Evolutionary conservation across 1,140 invertebrate genomes (phyloP).

Genomic region (Halesus radiatus): DNA sequence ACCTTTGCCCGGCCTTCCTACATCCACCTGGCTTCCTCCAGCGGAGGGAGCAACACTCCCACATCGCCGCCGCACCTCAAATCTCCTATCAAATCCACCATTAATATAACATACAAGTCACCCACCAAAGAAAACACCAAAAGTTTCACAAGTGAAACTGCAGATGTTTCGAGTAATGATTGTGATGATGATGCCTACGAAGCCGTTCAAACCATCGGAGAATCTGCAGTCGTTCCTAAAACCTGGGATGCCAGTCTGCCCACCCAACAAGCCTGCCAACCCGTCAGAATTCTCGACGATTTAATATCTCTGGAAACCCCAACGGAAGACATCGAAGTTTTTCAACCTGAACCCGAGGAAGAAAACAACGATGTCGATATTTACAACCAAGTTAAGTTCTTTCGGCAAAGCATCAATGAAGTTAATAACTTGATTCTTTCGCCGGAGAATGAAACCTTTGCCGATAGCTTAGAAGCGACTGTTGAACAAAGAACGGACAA

Average conservation of each 20-base stretch:
- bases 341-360: background rate
- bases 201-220: slow-evolving; percentile 69
- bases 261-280: slow-evolving; percentile 71
- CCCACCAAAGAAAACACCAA: slow-evolving; percentile 63
- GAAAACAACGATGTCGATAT: slow-evolving; percentile 68
- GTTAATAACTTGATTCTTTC: slow-evolving; percentile 77
- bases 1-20: slow-evolving; percentile 66
- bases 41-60: slow-evolving; percentile 65
- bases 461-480: slow-evolving; percentile 57
- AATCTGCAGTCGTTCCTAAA: slow-evolving; percentile 68
- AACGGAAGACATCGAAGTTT: background rate
- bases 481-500: background rate
- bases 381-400: slow-evolving; percentile 83
- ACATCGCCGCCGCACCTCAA: slow-evolving; percentile 62
- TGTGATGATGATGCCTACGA: slow-evolving; percentile 66
- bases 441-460: slow-evolving; percentile 60
- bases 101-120: slow-evolving; percentile 78
- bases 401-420: slow-evolving; percentile 80
- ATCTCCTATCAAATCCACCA: slow-evolving; percentile 75
- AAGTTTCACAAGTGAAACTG: slow-evolving; percentile 16
- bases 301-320: slow-evolving; percentile 9
- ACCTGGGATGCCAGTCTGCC: slow-evolving; percentile 69
- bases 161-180: background rate
- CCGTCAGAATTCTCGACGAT: slow-evolving; percentile 60
- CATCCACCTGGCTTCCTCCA: slow-evolving; percentile 66